A percentile compares a stretch with the other conserved stretches of the same genome.
Conservation (phyloP, 2,113 vertebrate species). For the Dolichallabes microphthalmus region DNA sequence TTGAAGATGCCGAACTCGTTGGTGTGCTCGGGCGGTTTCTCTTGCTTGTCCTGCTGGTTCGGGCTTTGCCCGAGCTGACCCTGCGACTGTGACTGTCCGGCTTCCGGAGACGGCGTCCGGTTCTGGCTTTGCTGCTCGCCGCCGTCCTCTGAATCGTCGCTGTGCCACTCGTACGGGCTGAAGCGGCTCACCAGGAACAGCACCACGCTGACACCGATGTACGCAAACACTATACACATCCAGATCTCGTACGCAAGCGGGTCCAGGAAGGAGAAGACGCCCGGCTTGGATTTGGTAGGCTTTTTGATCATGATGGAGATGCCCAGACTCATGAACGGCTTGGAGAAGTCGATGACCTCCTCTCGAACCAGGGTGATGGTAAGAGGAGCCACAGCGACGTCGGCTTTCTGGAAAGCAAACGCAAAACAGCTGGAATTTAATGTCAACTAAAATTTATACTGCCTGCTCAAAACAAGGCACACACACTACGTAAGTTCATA, state of each 20-base stretch:
- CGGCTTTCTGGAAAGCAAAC: constrained; percentile 79
- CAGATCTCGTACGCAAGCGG: constrained; percentile 98
- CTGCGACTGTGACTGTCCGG: constrained; percentile 46
- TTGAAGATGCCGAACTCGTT: constrained; percentile 99
- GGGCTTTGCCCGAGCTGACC: constrained; percentile 42
- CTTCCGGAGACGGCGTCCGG: constrained; percentile 45
- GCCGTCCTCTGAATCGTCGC: constrained; percentile 85
- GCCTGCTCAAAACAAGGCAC: background rate
- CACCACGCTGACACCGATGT: constrained; percentile 98
- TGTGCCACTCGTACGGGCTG: constrained; percentile 95
- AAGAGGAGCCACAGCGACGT: constrained; percentile 92
- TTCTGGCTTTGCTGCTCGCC: constrained; percentile 75
- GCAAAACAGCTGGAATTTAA: background rate
- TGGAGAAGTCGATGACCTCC: constrained; percentile 98
- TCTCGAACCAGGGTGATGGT: constrained; percentile 97
- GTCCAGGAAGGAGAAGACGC: constrained; percentile 97
- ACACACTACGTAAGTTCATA: background rate
- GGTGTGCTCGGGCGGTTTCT: constrained; percentile 70
- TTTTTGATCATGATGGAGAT: constrained; percentile 99
- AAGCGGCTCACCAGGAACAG: constrained; percentile 98
- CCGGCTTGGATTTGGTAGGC: constrained; percentile 95
- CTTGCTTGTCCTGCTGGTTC: constrained; percentile 72
- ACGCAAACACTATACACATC: constrained; percentile 99
- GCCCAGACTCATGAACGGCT: constrained; percentile 97
- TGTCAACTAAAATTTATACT: background rate